Conservation (phyloP, 2,888 invertebrate genomes). For the Agapetus fuscipes region DNA sequence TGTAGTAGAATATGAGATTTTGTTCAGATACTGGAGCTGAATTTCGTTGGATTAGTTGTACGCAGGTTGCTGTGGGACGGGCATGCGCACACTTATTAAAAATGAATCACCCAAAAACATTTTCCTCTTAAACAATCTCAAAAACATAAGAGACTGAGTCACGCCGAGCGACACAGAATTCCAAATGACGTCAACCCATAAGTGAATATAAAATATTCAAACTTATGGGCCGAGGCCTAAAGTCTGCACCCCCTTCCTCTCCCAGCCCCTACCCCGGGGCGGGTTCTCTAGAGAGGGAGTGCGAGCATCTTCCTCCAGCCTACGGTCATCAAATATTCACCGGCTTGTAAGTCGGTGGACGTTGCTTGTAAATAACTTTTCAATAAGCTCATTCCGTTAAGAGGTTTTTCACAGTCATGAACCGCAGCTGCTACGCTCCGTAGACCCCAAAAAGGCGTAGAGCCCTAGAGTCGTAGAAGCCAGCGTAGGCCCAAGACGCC, state of each 20-base stretch:
- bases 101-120: too few relatives aligned
- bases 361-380: conserved; percentile 20
- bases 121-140: conserved; percentile 18
- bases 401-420: conserved; percentile 18
- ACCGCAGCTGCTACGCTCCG: conserved; percentile 18
- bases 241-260: neutral
- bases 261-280: neutral
- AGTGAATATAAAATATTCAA: conserved; percentile 22
- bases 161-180: conserved; percentile 20
- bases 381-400: conserved; percentile 21
- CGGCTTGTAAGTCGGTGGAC: conserved; percentile 16
- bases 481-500: conserved; percentile 3
- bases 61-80: neutral
- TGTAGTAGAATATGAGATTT: too few relatives aligned
- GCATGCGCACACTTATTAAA: neutral
- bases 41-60: neutral
- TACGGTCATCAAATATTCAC: conserved; percentile 19
- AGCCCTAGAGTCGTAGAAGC: too few relatives aligned
- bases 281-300: too few relatives aligned
- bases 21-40: neutral
- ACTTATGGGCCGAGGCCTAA: conserved; percentile 5
- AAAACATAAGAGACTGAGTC: conserved; percentile 18
- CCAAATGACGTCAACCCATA: conserved; percentile 21
- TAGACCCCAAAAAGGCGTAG: too few relatives aligned
- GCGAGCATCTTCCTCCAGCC: conserved; percentile 12